A percentile compares a stretch with the other conserved stretches of the same genome.
phyloP scores from a whole-genome alignment of 2,888 invertebrate genomes.

The Polyommatus iphigenia region DNA sequence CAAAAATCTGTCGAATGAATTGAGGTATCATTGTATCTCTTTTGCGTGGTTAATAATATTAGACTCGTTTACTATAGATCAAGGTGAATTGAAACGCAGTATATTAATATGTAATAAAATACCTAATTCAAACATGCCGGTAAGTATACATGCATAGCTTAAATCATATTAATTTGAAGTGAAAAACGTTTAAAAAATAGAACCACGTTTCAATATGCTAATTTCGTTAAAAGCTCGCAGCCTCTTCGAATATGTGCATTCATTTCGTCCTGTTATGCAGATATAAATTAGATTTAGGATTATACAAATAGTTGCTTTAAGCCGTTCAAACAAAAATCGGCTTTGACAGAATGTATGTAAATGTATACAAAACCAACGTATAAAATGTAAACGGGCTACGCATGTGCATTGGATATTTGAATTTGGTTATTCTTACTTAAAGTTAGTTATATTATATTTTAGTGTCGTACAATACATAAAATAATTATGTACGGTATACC shows the following conservation, averaged over 20 bases:
- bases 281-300: slow-evolving; percentile 3
- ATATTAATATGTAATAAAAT: background rate
- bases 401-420: background rate
- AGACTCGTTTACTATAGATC: background rate
- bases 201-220: background rate
- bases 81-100: background rate
- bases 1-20: too few relatives aligned
- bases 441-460: too few relatives aligned
- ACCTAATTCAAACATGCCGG: too few relatives aligned
- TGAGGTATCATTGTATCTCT: too few relatives aligned
- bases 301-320: background rate
- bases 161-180: too few relatives aligned
- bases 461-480: too few relatives aligned
- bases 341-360: background rate
- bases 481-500: too few relatives aligned
- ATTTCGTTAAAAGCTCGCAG: background rate
- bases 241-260: slow-evolving; percentile 3
- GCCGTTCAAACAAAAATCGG: background rate
- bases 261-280: background rate
- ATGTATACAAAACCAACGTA: background rate
- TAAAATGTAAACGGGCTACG: background rate
- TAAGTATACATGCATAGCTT: too few relatives aligned
- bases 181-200: background rate
- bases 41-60: too few relatives aligned
- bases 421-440: background rate